Evolutionary conservation across 2,888 invertebrate genomes (phyloP).

Genomic region (Cyclophora punctaria): DNA sequence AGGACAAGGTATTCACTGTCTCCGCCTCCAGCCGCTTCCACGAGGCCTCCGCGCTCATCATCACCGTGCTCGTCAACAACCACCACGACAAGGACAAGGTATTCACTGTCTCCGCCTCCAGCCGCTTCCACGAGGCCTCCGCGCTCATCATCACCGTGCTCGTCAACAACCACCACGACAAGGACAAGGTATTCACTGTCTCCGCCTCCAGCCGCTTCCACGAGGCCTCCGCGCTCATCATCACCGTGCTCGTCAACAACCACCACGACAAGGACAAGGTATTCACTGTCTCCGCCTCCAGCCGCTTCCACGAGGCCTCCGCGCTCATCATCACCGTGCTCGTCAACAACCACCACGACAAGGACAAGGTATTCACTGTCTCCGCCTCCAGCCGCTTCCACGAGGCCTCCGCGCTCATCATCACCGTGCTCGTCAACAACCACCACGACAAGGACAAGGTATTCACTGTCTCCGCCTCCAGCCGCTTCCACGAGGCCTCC

Average conservation of each 20-base stretch:
- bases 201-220: constrained; percentile 79
- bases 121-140: constrained; percentile 84
- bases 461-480: too few species aligned
- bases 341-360: constrained; percentile 91
- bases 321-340: constrained; percentile 93
- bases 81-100: constrained; percentile 82
- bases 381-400: constrained; percentile 79
- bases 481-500: constrained; percentile 84
- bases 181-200: constrained; percentile 76
- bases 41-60: constrained; percentile 88
- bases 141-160: constrained; percentile 93
- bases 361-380: constrained; percentile 76
- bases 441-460: constrained; percentile 82
- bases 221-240: constrained; percentile 88
- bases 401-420: constrained; percentile 88
- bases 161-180: constrained; percentile 91
- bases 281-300: too few species aligned
- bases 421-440: constrained; percentile 94
- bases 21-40: constrained; percentile 79
- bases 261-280: constrained; percentile 82
- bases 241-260: constrained; percentile 94
- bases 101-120: too few species aligned
- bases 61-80: constrained; percentile 94
- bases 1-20: constrained; percentile 76
- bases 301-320: constrained; percentile 84